These are phyloP conservation scores for Hycleus cichorii DNA, from an alignment of 1,140 invertebrate genomes.

Conservation along the genomic window DNA sequence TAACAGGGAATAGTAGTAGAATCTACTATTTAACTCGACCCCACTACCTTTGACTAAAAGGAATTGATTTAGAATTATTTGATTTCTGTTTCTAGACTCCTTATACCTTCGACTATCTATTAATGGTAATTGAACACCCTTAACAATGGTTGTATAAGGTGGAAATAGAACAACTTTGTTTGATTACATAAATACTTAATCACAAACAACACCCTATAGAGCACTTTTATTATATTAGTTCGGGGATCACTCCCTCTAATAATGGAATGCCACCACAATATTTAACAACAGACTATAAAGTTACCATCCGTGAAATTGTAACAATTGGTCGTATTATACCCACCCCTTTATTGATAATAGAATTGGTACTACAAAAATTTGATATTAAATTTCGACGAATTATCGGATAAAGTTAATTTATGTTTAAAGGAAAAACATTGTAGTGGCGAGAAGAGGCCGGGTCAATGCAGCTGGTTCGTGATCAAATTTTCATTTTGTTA, in stretches of 20 bases:
- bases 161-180: constrained; percentile 7
- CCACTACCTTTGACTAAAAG: too few species aligned
- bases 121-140: too few species aligned
- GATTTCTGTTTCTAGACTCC: too few species aligned
- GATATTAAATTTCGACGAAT: too few species aligned
- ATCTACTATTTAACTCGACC: too few species aligned
- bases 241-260: constrained; percentile 12
- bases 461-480: constrained; percentile 11
- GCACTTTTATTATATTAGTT: constrained; percentile 19
- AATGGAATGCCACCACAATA: constrained; percentile 16
- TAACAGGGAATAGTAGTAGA: not conserved
- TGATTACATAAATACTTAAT: constrained; percentile 24
- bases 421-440: too few species aligned
- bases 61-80: too few species aligned
- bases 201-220: constrained; percentile 14
- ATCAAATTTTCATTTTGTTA: constrained; percentile 13
- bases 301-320: constrained; percentile 15
- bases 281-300: constrained; percentile 13
- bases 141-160: too few species aligned
- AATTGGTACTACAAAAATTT: too few species aligned
- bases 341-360: too few species aligned
- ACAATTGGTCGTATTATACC: constrained; percentile 6
- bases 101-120: too few species aligned
- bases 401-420: too few species aligned
- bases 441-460: not conserved